Conservation (phyloP, 2,888 invertebrate species). For the Spodoptera littoralis region DNA sequence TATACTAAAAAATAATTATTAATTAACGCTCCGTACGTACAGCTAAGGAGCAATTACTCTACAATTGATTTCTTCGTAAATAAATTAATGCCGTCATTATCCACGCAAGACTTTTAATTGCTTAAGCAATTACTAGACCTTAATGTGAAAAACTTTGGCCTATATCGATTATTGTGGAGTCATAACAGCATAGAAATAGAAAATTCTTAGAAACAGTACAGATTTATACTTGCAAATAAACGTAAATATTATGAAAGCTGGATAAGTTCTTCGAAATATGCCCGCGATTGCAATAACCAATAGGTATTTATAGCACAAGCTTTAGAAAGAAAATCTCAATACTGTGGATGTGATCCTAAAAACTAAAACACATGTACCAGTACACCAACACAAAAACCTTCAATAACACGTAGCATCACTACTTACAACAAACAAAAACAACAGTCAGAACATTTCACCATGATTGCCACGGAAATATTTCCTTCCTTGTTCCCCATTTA, state of each 20-base stretch:
- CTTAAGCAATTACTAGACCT: slow-evolving; percentile 28
- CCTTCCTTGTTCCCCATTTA: slow-evolving; percentile 36
- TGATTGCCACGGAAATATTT: slow-evolving; percentile 46
- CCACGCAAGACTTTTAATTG: slow-evolving; percentile 33
- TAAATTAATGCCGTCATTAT: slow-evolving; percentile 21
- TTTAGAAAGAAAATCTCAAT: too few species aligned
- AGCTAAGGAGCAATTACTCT: slow-evolving; percentile 4
- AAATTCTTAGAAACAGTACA: background rate
- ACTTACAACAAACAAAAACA: slow-evolving; percentile 11
- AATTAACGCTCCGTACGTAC: slow-evolving; percentile 16
- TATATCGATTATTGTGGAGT: background rate
- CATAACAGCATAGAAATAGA: background rate
- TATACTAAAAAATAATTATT: slow-evolving; percentile 15
- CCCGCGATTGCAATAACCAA: too few species aligned
- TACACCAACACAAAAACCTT: background rate
- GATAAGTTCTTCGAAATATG: too few species aligned
- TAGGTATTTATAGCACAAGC: too few species aligned
- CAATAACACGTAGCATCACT: background rate
- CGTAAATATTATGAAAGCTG: too few species aligned
- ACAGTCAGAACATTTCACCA: slow-evolving; percentile 17
- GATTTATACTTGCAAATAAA: too few species aligned
- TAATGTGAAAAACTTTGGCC: slow-evolving; percentile 7
- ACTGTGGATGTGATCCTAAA: too few species aligned
- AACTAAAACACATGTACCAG: background rate
- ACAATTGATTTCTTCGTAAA: slow-evolving; percentile 26